phyloP scores from a whole-genome alignment of 64 coral and sea anemone genomes.

The Montipora capricornis region DNA sequence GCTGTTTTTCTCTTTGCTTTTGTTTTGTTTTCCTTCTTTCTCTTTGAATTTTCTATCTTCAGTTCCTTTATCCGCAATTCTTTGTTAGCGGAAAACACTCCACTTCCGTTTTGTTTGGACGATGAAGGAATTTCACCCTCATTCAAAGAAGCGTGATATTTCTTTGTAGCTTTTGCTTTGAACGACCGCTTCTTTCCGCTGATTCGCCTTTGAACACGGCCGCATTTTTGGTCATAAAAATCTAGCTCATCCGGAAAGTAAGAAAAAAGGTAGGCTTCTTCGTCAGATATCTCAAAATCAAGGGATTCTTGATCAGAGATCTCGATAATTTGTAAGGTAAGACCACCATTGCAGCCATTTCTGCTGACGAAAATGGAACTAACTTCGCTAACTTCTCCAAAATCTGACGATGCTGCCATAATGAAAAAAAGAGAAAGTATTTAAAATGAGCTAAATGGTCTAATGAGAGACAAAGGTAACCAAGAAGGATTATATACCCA shows the following conservation, averaged over 20 bases:
- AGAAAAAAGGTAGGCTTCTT: not conserved
- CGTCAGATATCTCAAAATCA: constrained; percentile 26
- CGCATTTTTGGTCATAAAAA: constrained; percentile 52
- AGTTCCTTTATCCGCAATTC: constrained; percentile 11
- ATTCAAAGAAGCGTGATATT: not conserved
- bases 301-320: not conserved
- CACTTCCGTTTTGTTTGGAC: not conserved
- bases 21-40: constrained; percentile 4
- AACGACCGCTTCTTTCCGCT: not conserved
- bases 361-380: too few species aligned
- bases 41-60: not conserved
- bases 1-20: not conserved
- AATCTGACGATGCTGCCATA: constrained; percentile 11
- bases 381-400: not conserved
- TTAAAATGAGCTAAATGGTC: not conserved
- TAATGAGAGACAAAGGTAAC: not conserved
- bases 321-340: not conserved
- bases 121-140: not conserved
- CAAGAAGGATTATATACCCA: constrained; percentile 1
- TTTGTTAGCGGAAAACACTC: not conserved
- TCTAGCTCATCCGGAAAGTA: constrained; percentile 39
- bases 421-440: not conserved
- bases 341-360: not conserved
- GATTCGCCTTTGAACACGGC: constrained; percentile 12
- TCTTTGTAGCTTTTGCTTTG: not conserved